Conservation (phyloP, 1,140 invertebrate genomes). For the Lasioglossum baleicum region DNA sequence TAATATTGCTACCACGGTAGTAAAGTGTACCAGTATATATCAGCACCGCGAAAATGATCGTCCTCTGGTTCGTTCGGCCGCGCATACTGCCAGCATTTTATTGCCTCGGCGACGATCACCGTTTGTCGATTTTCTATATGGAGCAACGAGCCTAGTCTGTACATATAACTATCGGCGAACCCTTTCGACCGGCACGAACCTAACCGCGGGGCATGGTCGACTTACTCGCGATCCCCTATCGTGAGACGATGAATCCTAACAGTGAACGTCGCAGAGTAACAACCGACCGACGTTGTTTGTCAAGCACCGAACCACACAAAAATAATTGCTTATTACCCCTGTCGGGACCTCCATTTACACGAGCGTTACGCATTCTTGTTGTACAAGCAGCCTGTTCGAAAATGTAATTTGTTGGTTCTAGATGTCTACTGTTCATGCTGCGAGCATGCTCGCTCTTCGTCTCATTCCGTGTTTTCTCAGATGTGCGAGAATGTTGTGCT, state of each 20-base stretch:
- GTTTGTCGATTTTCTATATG: conserved; percentile 58
- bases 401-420: too few relatives aligned
- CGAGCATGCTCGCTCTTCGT: too few relatives aligned
- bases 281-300: conserved; percentile 8
- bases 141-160: conserved; percentile 43
- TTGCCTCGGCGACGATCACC: conserved; percentile 53
- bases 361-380: not conserved
- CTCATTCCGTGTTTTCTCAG: too few relatives aligned
- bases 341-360: not conserved
- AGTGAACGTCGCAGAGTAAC: conserved; percentile 43
- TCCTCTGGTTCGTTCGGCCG: conserved; percentile 23
- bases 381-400: not conserved
- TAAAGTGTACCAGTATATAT: conserved; percentile 72
- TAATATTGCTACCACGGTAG: conserved; percentile 75
- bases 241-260: conserved; percentile 42
- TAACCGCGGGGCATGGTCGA: conserved; percentile 24
- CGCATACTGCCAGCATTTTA: conserved; percentile 67
- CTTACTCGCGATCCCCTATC: conserved; percentile 25
- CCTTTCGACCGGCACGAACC: conserved; percentile 4
- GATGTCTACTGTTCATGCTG: too few relatives aligned
- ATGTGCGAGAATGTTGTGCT: too few relatives aligned
- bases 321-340: conserved; percentile 32
- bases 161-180: conserved; percentile 44
- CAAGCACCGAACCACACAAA: not conserved
- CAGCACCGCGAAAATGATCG: conserved; percentile 69